Evolutionary conservation across 2,113 vertebrate species (phyloP).

Genomic region (Sceloporus tristichus): DNA sequence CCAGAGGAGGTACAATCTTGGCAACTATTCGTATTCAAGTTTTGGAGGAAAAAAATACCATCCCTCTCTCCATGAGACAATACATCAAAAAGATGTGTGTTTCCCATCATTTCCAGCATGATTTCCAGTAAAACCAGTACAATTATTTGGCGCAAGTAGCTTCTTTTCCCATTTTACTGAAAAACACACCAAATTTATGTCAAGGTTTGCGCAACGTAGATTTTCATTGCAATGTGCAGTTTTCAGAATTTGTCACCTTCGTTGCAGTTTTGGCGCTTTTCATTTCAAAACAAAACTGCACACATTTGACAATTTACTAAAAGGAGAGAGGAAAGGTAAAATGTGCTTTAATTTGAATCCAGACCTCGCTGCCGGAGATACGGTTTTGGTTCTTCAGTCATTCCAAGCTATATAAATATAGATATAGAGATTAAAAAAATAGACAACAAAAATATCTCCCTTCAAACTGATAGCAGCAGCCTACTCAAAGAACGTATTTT

Average conservation of each 20-base stretch:
- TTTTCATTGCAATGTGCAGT: constrained; percentile 35
- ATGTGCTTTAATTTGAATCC: constrained; percentile 40
- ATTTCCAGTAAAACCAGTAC: constrained; percentile 33
- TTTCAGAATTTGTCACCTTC: constrained; percentile 5
- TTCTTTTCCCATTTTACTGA: background rate
- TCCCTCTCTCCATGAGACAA: background rate
- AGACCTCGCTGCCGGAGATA: constrained; percentile 45
- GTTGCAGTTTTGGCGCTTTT: background rate
- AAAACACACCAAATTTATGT: constrained; percentile 1
- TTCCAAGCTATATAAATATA: constrained; percentile 72
- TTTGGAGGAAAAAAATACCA: constrained; percentile 21
- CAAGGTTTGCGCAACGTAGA: constrained; percentile 39
- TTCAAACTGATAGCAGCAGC: constrained; percentile 46
- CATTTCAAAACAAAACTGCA: too few relatives aligned
- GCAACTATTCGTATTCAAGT: constrained; percentile 23
- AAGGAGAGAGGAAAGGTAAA: background rate
- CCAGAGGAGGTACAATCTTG: constrained; percentile 34
- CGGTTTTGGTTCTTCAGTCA: constrained; percentile 28
- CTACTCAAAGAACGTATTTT: constrained; percentile 20
- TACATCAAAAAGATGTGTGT: background rate
- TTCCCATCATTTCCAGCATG: background rate
- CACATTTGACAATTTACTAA: constrained; percentile 2
- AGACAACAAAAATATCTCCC: constrained; percentile 31
- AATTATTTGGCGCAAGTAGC: constrained; percentile 42
- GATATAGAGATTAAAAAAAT: constrained; percentile 52